Conservation (phyloP, 2,113 vertebrate genomes). For the Balaenoptera acutorostrata region DNA sequence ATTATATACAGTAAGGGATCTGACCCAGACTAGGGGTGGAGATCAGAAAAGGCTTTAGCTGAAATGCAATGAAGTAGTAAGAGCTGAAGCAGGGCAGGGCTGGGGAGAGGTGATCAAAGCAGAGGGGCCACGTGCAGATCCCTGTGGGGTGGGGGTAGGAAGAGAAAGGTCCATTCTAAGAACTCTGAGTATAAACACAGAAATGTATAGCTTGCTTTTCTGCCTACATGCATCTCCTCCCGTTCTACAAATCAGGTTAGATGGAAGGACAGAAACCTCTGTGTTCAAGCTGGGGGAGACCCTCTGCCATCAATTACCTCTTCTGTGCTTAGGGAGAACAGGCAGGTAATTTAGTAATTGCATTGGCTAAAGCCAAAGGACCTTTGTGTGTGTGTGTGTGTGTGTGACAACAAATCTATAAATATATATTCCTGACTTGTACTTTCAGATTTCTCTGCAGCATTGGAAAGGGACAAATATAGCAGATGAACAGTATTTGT, state of each 20-base stretch:
- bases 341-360: conserved; percentile 46
- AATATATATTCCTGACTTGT: not conserved
- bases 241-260: not conserved
- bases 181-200: not conserved
- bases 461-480: not conserved
- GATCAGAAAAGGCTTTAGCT: not conserved
- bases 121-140: not conserved
- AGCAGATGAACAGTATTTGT: not conserved
- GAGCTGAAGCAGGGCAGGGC: not conserved
- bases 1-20: not conserved
- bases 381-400: not conserved
- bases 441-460: not conserved
- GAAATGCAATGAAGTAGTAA: not conserved
- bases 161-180: not conserved
- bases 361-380: not conserved
- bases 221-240: not conserved
- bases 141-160: accelerated
- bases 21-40: not conserved
- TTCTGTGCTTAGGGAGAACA: conserved; percentile 17
- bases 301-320: not conserved
- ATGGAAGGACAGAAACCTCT: not conserved
- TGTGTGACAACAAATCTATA: not conserved
- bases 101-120: not conserved
- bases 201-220: not conserved
- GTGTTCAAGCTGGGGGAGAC: not conserved